phyloP scores from a whole-genome alignment of 2,888 invertebrate genomes.

The Phlogophora meticulosa region DNA sequence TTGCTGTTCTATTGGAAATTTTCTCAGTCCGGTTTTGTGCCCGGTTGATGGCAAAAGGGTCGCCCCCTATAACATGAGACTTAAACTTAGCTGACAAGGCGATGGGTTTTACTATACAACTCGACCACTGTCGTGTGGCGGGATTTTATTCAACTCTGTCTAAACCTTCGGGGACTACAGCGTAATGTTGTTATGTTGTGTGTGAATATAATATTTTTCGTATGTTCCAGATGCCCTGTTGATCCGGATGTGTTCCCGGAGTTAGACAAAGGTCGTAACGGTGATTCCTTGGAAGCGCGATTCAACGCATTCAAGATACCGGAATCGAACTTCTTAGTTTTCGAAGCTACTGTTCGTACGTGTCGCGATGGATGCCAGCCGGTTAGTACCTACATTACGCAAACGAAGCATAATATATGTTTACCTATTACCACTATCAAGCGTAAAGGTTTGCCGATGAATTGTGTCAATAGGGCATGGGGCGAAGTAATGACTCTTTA shows the following conservation, averaged over 20 bases:
- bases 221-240: conserved; percentile 94
- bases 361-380: conserved; percentile 97
- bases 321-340: conserved; percentile 97
- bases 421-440: too few species aligned
- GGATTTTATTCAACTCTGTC: too few species aligned
- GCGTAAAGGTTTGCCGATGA: too few species aligned
- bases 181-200: too few species aligned
- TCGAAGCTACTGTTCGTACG: conserved; percentile 97
- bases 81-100: too few species aligned
- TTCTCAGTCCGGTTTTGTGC: too few species aligned
- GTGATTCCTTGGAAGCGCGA: conserved; percentile 96
- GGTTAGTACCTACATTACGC: conserved; percentile 78
- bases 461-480: conserved; percentile 30
- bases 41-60: too few species aligned
- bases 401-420: too few species aligned
- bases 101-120: too few species aligned
- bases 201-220: background rate
- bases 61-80: background rate
- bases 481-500: conserved; percentile 23
- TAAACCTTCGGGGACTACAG: too few species aligned
- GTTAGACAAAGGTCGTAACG: conserved; percentile 95
- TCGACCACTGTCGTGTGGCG: too few species aligned
- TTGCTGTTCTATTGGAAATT: too few species aligned
- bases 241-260: conserved; percentile 98
- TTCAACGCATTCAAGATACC: conserved; percentile 99